Conservation (phyloP, 2,113 vertebrate species). For the Isurus oxyrinchus region DNA sequence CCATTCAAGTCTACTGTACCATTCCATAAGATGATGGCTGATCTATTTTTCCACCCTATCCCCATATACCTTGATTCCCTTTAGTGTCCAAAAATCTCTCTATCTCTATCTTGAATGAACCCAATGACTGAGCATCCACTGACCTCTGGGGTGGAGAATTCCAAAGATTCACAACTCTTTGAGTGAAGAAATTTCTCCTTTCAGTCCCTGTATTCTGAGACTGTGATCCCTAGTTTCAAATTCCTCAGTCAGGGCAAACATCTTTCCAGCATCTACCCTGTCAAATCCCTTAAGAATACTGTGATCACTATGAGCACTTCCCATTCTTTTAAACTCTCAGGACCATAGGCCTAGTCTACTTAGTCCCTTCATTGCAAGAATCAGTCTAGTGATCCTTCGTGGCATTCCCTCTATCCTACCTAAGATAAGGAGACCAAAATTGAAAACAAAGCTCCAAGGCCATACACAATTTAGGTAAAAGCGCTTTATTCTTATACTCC, state of each 20-base stretch:
- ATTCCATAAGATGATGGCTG: background rate
- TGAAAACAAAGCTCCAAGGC: no score
- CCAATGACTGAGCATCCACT: no score
- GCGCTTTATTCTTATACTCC: no score
- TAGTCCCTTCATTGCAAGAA: no score
- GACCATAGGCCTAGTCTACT: no score
- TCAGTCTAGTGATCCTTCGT: no score
- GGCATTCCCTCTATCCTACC: no score
- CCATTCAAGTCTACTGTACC: background rate
- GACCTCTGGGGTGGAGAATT: background rate
- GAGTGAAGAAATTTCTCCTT: background rate
- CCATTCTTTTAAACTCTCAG: no score
- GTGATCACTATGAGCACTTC: no score
- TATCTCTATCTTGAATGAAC: background rate
- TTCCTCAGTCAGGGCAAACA: background rate
- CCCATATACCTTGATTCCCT: background rate
- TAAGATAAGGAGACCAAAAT: no score
- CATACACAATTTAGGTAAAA: no score
- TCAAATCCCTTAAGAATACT: no score
- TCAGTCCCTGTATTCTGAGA: background rate
- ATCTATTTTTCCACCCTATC: background rate
- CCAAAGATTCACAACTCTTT: background rate
- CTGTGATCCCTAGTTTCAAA: background rate
- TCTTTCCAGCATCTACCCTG: background rate
- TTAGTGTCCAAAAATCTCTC: background rate